phyloP scores from a whole-genome alignment of 2,113 vertebrate genomes.

The Raja brachyura region DNA sequence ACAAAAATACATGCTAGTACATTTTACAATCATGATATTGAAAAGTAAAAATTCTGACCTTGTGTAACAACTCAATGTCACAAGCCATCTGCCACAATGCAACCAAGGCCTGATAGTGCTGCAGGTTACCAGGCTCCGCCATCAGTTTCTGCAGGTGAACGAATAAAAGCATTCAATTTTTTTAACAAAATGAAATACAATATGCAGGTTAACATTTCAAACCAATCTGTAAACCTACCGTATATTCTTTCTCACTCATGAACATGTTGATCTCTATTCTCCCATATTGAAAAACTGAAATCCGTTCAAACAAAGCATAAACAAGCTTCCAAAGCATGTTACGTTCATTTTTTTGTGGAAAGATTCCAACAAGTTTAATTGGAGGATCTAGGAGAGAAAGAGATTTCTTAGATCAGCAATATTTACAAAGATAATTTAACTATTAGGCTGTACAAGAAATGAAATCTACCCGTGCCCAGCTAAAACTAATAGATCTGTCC shows the following conservation, averaged over 20 bases:
- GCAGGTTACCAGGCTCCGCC: constrained; percentile 53
- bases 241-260: constrained; percentile 73
- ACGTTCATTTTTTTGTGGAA: constrained; percentile 63
- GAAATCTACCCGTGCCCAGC: neutral
- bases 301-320: constrained; percentile 69
- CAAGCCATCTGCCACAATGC: constrained; percentile 80
- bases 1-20: neutral
- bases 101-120: constrained; percentile 63
- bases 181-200: neutral
- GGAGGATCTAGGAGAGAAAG: constrained; percentile 63
- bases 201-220: neutral
- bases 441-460: neutral
- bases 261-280: constrained; percentile 82
- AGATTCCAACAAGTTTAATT: constrained; percentile 75
- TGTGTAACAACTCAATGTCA: constrained; percentile 75
- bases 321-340: constrained; percentile 68
- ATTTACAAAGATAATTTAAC: no score
- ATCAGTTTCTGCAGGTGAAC: constrained; percentile 59
- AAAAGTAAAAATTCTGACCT: constrained; percentile 54
- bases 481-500: neutral
- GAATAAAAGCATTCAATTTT: constrained; percentile 1
- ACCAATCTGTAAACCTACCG: constrained; percentile 54
- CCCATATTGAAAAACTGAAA: constrained; percentile 76
- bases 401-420: constrained; percentile 40
- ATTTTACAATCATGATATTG: neutral